These are phyloP conservation scores for Helicoverpa zea DNA, from an alignment of 1,140 invertebrate species.

Conservation along the genomic window DNA sequence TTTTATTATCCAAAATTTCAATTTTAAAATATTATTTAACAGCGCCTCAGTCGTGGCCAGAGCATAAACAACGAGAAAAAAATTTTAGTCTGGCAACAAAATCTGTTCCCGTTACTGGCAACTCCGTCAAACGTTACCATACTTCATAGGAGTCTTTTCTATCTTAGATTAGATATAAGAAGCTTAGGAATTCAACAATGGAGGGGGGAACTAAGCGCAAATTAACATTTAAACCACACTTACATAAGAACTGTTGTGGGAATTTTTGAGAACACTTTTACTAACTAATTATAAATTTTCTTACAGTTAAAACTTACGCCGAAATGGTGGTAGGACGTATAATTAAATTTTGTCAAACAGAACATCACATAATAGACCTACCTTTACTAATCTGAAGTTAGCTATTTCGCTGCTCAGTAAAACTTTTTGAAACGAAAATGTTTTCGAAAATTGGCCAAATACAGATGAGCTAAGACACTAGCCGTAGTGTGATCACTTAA, in stretches of 20 bases:
- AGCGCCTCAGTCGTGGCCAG: conserved; percentile 40
- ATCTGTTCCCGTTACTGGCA: conserved; percentile 14
- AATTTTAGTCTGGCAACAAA: conserved; percentile 23
- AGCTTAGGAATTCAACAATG: conserved; percentile 77
- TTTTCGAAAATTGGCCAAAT: too few species aligned
- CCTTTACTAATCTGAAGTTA: too few species aligned
- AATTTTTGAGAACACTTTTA: conserved; percentile 19
- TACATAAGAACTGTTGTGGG: conserved; percentile 20
- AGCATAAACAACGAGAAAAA: background rate
- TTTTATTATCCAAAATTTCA: conserved; percentile 13
- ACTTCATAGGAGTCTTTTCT: conserved; percentile 53
- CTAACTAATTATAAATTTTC: conserved; percentile 3
- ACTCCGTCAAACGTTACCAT: conserved; percentile 44
- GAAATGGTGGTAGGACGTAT: conserved; percentile 5
- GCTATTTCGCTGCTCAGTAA: too few species aligned
- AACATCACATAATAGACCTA: too few species aligned
- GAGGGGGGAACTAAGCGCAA: conserved; percentile 62
- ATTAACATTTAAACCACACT: conserved; percentile 50
- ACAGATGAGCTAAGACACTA: too few species aligned
- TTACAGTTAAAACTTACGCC: conserved; percentile 17
- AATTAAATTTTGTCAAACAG: background rate
- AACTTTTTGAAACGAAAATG: too few species aligned
- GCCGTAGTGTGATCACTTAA: background rate
- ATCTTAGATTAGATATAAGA: conserved; percentile 59
- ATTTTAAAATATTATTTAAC: conserved; percentile 25